A percentile compares a stretch with the other conserved stretches of the same genome.
phyloP scores from a whole-genome alignment of 2,888 invertebrate species.

The Germaria angustata region DNA sequence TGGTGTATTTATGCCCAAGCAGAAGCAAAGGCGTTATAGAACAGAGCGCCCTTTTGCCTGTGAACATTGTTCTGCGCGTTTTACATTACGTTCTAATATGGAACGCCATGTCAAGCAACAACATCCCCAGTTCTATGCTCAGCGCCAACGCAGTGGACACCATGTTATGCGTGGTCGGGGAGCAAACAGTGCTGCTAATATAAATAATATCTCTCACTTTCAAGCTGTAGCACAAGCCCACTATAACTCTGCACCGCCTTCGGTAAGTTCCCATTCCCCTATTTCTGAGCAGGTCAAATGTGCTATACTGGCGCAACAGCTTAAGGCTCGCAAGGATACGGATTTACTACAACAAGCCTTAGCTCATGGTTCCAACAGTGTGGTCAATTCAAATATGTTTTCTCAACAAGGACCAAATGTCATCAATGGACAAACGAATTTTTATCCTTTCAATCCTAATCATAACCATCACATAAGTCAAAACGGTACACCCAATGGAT shows the following conservation, averaged over 20 bases:
- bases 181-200: slow-evolving; percentile 71
- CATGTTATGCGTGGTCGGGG: slow-evolving; percentile 79
- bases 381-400: slow-evolving; percentile 69
- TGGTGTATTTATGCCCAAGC: slow-evolving; percentile 93
- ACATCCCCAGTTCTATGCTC: slow-evolving; percentile 94
- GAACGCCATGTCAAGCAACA: slow-evolving; percentile 96
- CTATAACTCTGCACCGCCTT: slow-evolving; percentile 39
- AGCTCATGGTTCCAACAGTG: slow-evolving; percentile 77
- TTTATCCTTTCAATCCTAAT: slow-evolving; percentile 34
- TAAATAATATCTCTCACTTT: slow-evolving; percentile 70
- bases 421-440: slow-evolving; percentile 33
- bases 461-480: slow-evolving; percentile 47
- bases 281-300: slow-evolving; percentile 87
- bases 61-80: slow-evolving; percentile 93
- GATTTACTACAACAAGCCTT: slow-evolving; percentile 78
- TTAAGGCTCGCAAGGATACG: slow-evolving; percentile 83
- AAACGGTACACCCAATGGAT: slow-evolving; percentile 67
- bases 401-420: slow-evolving; percentile 50
- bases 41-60: slow-evolving; percentile 95
- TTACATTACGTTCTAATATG: slow-evolving; percentile 96
- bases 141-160: slow-evolving; percentile 85
- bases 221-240: slow-evolving; percentile 69
- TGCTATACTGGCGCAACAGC: slow-evolving; percentile 88
- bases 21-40: slow-evolving; percentile 93
- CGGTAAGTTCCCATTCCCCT: slow-evolving; percentile 66